These are phyloP conservation scores for Homalodisca vitripennis DNA, from an alignment of 1,140 invertebrate genomes.

Conservation along the genomic window DNA sequence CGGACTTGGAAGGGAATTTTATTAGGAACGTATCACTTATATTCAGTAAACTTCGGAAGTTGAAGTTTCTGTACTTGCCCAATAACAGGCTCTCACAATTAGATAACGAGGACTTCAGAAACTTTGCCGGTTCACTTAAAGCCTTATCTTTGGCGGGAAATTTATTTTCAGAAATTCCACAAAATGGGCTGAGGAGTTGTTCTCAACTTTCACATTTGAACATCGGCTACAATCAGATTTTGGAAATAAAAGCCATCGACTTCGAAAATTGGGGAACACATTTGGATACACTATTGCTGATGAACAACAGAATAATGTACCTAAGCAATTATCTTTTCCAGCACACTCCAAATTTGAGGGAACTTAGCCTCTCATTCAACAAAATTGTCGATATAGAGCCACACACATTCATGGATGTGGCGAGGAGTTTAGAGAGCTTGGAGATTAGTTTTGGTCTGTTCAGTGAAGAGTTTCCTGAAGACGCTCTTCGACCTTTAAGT, in stretches of 20 bases:
- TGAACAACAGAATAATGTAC: slow-evolving; percentile 79
- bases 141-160: slow-evolving; percentile 81
- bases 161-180: slow-evolving; percentile 68
- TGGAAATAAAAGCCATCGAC: slow-evolving; percentile 67
- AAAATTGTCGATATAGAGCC: slow-evolving; percentile 74
- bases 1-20: slow-evolving; percentile 81
- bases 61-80: slow-evolving; percentile 80
- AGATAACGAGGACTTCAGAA: slow-evolving; percentile 52
- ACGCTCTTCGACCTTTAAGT: slow-evolving; percentile 65
- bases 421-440: slow-evolving; percentile 70
- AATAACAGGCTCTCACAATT: slow-evolving; percentile 69
- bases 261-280: slow-evolving; percentile 71
- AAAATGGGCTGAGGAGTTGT: slow-evolving; percentile 63
- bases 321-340: slow-evolving; percentile 72
- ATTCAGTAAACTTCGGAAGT: slow-evolving; percentile 57
- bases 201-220: slow-evolving; percentile 76
- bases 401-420: slow-evolving; percentile 71
- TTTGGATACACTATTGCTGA: slow-evolving; percentile 77
- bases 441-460: slow-evolving; percentile 83
- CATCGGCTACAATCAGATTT: slow-evolving; percentile 83
- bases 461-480: slow-evolving; percentile 72
- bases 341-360: slow-evolving; percentile 66
- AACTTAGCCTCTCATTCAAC: slow-evolving; percentile 88
- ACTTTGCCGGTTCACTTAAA: slow-evolving; percentile 61
- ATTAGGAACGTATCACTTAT: slow-evolving; percentile 66